A percentile compares a stretch with the other conserved stretches of the same genome.
These are phyloP conservation scores for Vannuccia rotundouncinata DNA, from an alignment of 2,888 invertebrate genomes.

Conservation along the genomic window DNA sequence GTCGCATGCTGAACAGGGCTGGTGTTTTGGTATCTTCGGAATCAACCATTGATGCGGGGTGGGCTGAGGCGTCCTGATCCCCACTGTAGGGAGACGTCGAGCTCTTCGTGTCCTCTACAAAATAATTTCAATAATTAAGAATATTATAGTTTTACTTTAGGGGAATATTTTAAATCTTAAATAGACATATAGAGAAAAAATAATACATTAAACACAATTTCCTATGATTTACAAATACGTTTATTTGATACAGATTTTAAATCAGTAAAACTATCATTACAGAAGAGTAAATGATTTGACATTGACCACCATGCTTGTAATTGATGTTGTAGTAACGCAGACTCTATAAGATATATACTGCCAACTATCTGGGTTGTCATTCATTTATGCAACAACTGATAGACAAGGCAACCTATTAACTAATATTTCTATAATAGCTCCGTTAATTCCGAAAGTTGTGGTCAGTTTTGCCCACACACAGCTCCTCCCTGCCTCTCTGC, in stretches of 20 bases:
- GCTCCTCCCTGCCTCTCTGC: not conserved
- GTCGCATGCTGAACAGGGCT: slow-evolving; percentile 27
- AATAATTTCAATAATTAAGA: not conserved
- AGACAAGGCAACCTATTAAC: not conserved
- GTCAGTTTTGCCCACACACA: not conserved
- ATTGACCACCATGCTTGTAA: not conserved
- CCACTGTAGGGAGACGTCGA: not conserved
- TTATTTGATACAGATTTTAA: too few relatives aligned
- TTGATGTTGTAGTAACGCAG: not conserved
- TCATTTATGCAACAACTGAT: not conserved
- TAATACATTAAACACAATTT: not conserved
- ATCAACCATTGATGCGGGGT: not conserved
- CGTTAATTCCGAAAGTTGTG: not conserved
- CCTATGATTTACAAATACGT: too few relatives aligned
- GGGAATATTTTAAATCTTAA: not conserved
- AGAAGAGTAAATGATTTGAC: too few relatives aligned
- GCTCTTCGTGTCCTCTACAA: not conserved
- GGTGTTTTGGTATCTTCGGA: not conserved
- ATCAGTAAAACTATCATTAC: too few relatives aligned
- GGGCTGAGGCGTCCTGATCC: not conserved
- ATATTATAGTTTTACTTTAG: not conserved
- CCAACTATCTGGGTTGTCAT: too few relatives aligned
- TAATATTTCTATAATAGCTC: not conserved
- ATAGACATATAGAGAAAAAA: not conserved
- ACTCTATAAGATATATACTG: too few relatives aligned